phyloP scores from a whole-genome alignment of 2,888 invertebrate species.

The Drosophila planitibia region DNA sequence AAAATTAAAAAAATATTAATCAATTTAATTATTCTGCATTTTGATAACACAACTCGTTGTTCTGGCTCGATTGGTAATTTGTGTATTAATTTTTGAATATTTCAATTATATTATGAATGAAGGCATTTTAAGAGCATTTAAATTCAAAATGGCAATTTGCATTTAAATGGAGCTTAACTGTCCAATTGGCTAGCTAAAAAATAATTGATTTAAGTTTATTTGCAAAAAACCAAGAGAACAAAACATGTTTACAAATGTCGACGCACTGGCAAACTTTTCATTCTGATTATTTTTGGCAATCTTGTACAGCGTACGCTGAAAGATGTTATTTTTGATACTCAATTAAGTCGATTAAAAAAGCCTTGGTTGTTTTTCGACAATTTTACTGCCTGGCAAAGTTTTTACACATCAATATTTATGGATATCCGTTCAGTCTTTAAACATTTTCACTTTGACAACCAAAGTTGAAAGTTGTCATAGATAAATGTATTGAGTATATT shows the following conservation, averaged over 20 bases:
- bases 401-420: neutral
- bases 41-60: constrained; percentile 39
- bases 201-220: neutral
- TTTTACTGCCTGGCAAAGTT: neutral
- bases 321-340: neutral
- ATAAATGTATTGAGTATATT: neutral
- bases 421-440: neutral
- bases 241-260: neutral
- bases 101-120: constrained; percentile 28
- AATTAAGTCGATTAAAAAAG: neutral
- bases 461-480: neutral
- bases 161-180: neutral
- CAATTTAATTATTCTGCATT: constrained; percentile 39
- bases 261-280: neutral
- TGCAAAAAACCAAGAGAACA: neutral
- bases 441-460: neutral
- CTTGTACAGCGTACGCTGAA: neutral
- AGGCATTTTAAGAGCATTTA: constrained; percentile 5
- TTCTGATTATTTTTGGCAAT: neutral
- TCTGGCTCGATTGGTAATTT: constrained; percentile 42
- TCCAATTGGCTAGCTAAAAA: neutral
- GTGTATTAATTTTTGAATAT: constrained; percentile 33
- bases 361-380: neutral
- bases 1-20: constrained; percentile 27
- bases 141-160: constrained; percentile 3